Evolutionary conservation across 2,888 invertebrate genomes (phyloP).

Genomic region (Trachelus iudaicus): DNA sequence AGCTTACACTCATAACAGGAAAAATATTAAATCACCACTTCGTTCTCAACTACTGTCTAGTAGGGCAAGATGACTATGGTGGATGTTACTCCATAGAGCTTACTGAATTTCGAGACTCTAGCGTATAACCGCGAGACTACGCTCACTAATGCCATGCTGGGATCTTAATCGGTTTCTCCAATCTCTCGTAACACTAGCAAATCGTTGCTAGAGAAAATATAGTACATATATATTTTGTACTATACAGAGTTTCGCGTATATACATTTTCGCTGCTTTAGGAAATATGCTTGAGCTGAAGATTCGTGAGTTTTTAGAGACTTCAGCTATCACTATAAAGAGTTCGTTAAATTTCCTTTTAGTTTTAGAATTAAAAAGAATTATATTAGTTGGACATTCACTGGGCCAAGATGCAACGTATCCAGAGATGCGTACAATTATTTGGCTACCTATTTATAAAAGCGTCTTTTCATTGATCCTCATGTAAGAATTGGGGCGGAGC

Average conservation of each 20-base stretch:
- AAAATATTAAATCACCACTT: slow-evolving; percentile 60
- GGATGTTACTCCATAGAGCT: not conserved
- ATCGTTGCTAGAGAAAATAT: not conserved
- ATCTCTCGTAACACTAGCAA: not conserved
- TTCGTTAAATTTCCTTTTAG: not conserved
- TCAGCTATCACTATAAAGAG: not conserved
- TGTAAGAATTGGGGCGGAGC: slow-evolving; percentile 3
- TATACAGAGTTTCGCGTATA: not conserved
- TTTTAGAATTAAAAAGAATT: not conserved
- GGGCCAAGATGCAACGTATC: not conserved
- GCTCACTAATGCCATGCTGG: not conserved
- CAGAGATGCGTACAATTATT: not conserved
- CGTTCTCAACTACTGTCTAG: slow-evolving; percentile 2
- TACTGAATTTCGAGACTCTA: not conserved
- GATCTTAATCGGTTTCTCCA: not conserved
- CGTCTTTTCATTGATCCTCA: not conserved
- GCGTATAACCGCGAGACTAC: not conserved
- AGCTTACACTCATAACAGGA: slow-evolving; percentile 63
- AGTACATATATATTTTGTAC: not conserved
- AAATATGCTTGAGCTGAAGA: not conserved
- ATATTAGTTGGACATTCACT: not conserved
- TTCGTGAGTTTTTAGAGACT: not conserved
- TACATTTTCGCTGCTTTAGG: not conserved
- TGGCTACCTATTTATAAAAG: not conserved
- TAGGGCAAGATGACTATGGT: not conserved